phyloP scores from a whole-genome alignment of 2,888 invertebrate species.

The Patella depressa region DNA sequence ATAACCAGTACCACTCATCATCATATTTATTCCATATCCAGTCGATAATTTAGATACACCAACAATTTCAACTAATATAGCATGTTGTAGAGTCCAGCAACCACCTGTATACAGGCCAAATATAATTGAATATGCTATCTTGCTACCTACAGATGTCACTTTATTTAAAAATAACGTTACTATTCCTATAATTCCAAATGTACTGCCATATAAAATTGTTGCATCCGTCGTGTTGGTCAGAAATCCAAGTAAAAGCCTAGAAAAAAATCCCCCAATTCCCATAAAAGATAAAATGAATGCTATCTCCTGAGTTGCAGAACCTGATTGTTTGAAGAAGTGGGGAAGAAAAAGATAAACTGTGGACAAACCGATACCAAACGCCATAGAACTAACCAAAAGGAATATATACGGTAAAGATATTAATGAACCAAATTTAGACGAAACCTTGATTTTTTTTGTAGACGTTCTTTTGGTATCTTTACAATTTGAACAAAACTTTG shows the following conservation, averaged over 20 bases:
- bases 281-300: neutral
- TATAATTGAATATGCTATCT: neutral
- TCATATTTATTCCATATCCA: neutral
- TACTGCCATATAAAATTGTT: neutral
- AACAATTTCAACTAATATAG: neutral
- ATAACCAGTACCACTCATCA: neutral
- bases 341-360: neutral
- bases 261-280: neutral
- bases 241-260: neutral
- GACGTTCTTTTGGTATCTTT: neutral
- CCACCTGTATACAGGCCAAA: slow-evolving; percentile 7
- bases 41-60: neutral
- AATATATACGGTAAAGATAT: neutral
- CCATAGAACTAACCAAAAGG: neutral
- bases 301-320: neutral
- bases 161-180: neutral
- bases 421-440: too few relatives aligned
- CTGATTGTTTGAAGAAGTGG: neutral
- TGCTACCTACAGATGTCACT: neutral
- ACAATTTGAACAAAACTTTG: neutral
- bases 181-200: neutral
- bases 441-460: too few relatives aligned
- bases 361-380: neutral
- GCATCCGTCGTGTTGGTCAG: neutral
- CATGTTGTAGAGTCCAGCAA: neutral